Conservation (phyloP, 2,888 invertebrate species). For the Andrena chrysosceles region DNA sequence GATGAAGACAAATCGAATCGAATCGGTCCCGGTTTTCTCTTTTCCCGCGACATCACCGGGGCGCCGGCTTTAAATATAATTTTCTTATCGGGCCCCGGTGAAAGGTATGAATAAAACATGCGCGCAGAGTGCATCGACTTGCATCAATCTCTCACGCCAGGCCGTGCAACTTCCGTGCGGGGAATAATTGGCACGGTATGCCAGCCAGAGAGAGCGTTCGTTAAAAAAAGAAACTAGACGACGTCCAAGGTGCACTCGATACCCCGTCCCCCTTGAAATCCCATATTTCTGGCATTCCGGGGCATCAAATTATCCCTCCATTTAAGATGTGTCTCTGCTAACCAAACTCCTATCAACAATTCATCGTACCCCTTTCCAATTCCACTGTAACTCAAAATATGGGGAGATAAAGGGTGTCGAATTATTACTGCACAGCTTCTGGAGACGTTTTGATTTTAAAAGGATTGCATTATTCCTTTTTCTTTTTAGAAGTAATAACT, state of each 20-base stretch:
- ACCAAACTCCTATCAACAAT: too few relatives aligned
- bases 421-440: too few relatives aligned
- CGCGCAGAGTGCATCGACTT: slow-evolving; percentile 59
- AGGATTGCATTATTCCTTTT: too few relatives aligned
- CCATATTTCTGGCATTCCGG: slow-evolving; percentile 24
- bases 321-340: too few relatives aligned
- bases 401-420: too few relatives aligned
- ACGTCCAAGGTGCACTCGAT: slow-evolving; percentile 6
- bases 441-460: too few relatives aligned
- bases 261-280: slow-evolving; percentile 22
- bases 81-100: slow-evolving; percentile 68
- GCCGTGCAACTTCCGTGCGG: slow-evolving; percentile 66
- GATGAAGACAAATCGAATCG: slow-evolving; percentile 4
- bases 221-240: slow-evolving; percentile 15
- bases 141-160: slow-evolving; percentile 63
- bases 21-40: slow-evolving; percentile 49
- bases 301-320: too few relatives aligned
- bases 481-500: too few relatives aligned
- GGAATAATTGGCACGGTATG: slow-evolving; percentile 68
- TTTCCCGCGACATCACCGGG: slow-evolving; percentile 54
- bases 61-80: slow-evolving; percentile 67
- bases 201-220: slow-evolving; percentile 44
- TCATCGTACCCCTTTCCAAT: too few relatives aligned
- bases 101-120: slow-evolving; percentile 69
- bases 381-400: too few relatives aligned